phyloP scores from a whole-genome alignment of 2,113 vertebrate genomes.

The Ammodramus savannarum region DNA sequence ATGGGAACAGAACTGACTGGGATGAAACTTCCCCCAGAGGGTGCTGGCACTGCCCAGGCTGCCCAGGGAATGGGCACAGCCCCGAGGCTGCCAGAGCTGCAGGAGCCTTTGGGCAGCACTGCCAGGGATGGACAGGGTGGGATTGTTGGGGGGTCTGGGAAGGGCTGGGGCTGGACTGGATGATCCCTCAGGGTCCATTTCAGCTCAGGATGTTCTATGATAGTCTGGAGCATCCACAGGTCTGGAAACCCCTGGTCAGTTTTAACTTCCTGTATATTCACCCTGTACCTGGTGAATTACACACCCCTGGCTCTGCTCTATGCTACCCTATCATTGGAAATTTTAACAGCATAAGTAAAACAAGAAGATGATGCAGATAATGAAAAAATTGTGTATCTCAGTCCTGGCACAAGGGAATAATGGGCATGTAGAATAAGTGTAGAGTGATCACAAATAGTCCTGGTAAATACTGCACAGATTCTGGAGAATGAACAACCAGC shows the following conservation, averaged over 20 bases:
- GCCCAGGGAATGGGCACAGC: neutral
- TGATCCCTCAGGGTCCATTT: neutral
- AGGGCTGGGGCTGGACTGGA: neutral
- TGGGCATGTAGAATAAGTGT: neutral
- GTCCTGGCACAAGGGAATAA: neutral
- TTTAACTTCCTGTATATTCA: neutral
- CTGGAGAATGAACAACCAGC: neutral
- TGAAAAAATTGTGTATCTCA: neutral
- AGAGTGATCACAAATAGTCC: neutral
- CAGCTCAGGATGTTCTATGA: neutral
- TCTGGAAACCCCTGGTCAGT: neutral
- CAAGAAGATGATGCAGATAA: neutral
- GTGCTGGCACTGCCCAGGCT: neutral
- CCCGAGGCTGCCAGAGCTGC: neutral
- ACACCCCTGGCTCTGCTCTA: neutral
- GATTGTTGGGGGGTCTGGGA: neutral
- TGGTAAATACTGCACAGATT: neutral
- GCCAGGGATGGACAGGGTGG: neutral
- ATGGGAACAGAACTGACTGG: neutral
- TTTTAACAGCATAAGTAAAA: neutral
- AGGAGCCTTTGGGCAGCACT: rapidly evolving
- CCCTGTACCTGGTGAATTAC: neutral
- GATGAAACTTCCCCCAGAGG: neutral
- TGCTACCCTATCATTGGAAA: neutral
- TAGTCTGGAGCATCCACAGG: neutral